These are phyloP conservation scores for Leptocoma aspasia DNA, from an alignment of 2,113 vertebrate genomes.

Conservation along the genomic window DNA sequence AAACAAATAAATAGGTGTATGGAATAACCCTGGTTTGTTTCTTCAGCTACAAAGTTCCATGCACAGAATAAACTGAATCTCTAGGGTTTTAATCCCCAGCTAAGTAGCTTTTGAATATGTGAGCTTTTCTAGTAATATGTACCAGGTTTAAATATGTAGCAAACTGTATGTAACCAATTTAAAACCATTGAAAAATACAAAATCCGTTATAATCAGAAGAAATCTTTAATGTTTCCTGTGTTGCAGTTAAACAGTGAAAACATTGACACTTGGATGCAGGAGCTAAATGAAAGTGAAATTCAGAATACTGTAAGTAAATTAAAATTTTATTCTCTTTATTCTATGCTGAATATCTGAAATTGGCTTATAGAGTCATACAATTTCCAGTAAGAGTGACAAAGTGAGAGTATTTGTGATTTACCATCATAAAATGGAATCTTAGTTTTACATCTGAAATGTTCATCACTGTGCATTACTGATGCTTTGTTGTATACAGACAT, in stretches of 20 bases:
- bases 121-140: background rate
- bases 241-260: conserved; percentile 53
- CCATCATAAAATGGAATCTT: background rate
- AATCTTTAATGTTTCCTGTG: background rate
- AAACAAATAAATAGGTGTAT: background rate
- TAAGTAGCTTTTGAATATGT: background rate
- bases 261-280: conserved; percentile 65
- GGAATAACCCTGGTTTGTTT: background rate
- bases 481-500: background rate
- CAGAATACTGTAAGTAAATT: conserved; percentile 77
- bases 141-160: background rate
- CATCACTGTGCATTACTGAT: background rate
- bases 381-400: background rate
- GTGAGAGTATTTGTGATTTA: background rate
- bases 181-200: background rate
- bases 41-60: background rate
- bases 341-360: background rate
- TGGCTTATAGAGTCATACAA: background rate
- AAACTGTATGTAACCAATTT: background rate
- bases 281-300: conserved; percentile 73
- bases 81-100: background rate
- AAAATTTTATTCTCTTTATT: background rate
- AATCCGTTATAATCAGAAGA: background rate
- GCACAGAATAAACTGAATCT: background rate
- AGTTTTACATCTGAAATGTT: background rate